Evolutionary conservation across 2,888 invertebrate genomes (phyloP).

Genomic region (Cataglyphis albicans): DNA sequence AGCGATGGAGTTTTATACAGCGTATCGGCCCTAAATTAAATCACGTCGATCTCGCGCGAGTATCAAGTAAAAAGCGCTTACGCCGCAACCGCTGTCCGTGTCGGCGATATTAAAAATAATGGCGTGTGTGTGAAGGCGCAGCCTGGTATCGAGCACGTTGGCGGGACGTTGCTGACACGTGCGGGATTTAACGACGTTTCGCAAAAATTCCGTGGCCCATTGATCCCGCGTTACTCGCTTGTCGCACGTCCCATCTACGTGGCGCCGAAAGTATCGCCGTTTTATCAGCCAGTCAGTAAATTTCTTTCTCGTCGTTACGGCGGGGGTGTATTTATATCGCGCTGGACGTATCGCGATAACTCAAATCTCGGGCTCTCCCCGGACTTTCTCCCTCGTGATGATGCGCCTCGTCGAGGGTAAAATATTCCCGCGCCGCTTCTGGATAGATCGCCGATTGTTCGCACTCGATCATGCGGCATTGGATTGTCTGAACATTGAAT

Average conservation of each 20-base stretch:
- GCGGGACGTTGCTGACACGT: slow-evolving; percentile 68
- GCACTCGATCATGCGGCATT: slow-evolving; percentile 18
- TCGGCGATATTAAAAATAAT: slow-evolving; percentile 56
- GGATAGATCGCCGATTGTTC: slow-evolving; percentile 14
- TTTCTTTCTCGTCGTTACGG: slow-evolving; percentile 55
- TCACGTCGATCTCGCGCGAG: slow-evolving; percentile 49
- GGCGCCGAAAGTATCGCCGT: slow-evolving; percentile 65
- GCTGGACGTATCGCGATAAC: slow-evolving; percentile 67
- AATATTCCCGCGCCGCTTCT: slow-evolving; percentile 53
- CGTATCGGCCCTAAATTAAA: slow-evolving; percentile 47
- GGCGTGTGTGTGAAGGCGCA: slow-evolving; percentile 47
- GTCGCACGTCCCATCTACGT: slow-evolving; percentile 75
- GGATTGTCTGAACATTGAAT: slow-evolving; percentile 2
- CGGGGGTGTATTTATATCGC: slow-evolving; percentile 62
- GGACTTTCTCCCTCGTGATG: not conserved
- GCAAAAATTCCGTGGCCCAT: slow-evolving; percentile 73
- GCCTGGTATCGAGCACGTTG: slow-evolving; percentile 30
- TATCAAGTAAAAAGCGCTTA: slow-evolving; percentile 50
- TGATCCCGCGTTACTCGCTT: slow-evolving; percentile 70
- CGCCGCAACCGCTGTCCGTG: slow-evolving; percentile 51
- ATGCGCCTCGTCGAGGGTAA: slow-evolving; percentile 58
- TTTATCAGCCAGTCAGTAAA: slow-evolving; percentile 71
- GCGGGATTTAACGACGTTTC: slow-evolving; percentile 72
- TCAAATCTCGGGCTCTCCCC: slow-evolving; percentile 43
- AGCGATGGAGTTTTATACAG: not conserved